These are phyloP conservation scores for Lepus europaeus DNA, from an alignment of 2,113 vertebrate genomes.

Conservation along the genomic window DNA sequence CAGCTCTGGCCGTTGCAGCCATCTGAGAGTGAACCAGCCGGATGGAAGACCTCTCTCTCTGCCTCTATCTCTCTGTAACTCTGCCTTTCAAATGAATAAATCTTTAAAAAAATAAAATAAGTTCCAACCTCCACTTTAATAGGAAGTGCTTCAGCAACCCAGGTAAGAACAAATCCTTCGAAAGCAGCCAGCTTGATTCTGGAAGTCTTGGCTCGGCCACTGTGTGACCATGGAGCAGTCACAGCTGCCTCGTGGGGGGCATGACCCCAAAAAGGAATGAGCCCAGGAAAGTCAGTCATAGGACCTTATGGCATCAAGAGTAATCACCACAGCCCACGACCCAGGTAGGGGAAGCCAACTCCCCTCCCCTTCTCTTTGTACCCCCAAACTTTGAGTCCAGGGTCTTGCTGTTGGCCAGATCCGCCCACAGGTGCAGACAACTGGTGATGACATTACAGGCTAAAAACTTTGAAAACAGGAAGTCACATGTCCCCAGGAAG, in stretches of 20 bases:
- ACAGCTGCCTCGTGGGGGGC: background rate
- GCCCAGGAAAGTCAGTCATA: background rate
- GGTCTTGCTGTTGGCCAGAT: background rate
- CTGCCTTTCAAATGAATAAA: too few relatives aligned
- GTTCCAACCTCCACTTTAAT: background rate
- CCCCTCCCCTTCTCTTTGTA: background rate
- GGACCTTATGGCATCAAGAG: accelerated
- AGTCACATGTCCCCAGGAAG: slow-evolving; percentile 66
- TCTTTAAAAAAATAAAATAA: too few relatives aligned
- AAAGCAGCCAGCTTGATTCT: background rate
- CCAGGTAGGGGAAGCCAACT: background rate
- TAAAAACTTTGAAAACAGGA: slow-evolving; percentile 79
- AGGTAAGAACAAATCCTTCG: background rate
- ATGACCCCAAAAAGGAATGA: background rate
- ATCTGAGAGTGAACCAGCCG: too few relatives aligned
- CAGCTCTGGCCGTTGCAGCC: too few relatives aligned
- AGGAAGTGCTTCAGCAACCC: background rate
- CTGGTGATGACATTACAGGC: background rate
- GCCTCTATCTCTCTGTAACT: too few relatives aligned
- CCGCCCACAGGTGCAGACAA: background rate
- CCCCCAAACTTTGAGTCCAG: background rate
- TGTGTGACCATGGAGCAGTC: background rate
- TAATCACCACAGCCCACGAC: background rate
- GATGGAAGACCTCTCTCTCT: too few relatives aligned
- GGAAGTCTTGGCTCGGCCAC: background rate